Conservation (phyloP, 2,797 vertebrate species). For the Sebastes minor region DNA sequence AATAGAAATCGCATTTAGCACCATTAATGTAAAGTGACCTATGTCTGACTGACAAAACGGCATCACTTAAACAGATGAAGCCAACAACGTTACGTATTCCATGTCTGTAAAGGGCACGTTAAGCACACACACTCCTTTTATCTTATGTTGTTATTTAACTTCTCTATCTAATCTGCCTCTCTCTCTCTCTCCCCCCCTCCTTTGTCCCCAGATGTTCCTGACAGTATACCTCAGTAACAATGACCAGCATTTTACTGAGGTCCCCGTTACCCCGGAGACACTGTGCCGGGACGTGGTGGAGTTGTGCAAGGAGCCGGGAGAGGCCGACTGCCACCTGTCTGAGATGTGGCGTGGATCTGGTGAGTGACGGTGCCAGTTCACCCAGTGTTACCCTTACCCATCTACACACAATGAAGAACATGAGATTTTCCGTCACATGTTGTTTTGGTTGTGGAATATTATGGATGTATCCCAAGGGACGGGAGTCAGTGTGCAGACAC, state of each 20-base stretch:
- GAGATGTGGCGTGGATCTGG: constrained; percentile 96
- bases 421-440: neutral
- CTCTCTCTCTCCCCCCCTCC: neutral
- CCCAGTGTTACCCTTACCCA: neutral
- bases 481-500: neutral
- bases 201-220: constrained; percentile 90
- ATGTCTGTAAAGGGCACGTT: neutral
- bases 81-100: neutral
- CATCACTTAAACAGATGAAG: neutral
- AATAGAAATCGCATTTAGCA: too few species aligned
- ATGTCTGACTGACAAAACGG: neutral
- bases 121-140: neutral
- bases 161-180: constrained; percentile 8
- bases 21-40: neutral
- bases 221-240: constrained; percentile 99
- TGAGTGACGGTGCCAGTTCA: constrained; percentile 62
- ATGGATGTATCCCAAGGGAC: neutral
- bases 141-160: constrained; percentile 7
- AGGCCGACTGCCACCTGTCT: constrained; percentile 91
- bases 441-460: constrained; percentile 32
- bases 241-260: constrained; percentile 98
- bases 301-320: constrained; percentile 95
- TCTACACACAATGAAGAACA: neutral
- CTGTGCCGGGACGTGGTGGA: constrained; percentile 94
- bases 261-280: constrained; percentile 95